Base-by-base conservation (phyloP, 2,888 invertebrate genomes). In the Deilephila elpenor region DNA sequence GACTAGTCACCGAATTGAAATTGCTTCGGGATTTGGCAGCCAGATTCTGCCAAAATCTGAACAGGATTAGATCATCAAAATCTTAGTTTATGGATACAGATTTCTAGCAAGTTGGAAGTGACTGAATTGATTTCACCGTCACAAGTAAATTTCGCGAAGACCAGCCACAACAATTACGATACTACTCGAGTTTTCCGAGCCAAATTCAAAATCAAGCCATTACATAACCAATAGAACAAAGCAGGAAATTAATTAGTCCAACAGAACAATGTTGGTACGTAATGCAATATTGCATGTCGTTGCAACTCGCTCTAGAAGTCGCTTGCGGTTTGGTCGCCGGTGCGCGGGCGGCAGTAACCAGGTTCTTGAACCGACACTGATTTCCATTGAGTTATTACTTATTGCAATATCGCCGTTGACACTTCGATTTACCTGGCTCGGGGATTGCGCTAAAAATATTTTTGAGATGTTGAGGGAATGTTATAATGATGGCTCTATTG, bases 231-330 rank as follows among this genome's bases (percentile, higher is more conserved):
- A 44, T 25, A 20, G 44, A 67, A 51, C 44, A 25, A 44, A 17
- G 44, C 67, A 67, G 67, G 67, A 67, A 67, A 67, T 67, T 44
- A 51, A 67, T 67, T 51, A 67, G 25, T 44, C 25, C 8, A 44
- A 19, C 44, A 44, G 44, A 62, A 62, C 62, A 62, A 34, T 34
- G 34, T 62, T n/a, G 19, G n/a, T 11, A 67, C 44, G 67, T 67
- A 67, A 67, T 44, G 67, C 67, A 29, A 67, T 67, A 51, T 67
- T 7, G 67, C 67, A 44, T 67, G 67, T 67, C 37, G 44, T 67
- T 44, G 67, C 44, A 44, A 44, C n/a, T 67, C 20, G 67, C 25
- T 51, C 67, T 51, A 67, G 67, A 14, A 25, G 67, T 11, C 14
- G 25, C 44, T 51, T 67, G 67, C 67, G 67, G 67, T 67, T 67